Base-by-base conservation (phyloP, 1,140 invertebrate genomes). In the Drosophila trapezifrons region DNA sequence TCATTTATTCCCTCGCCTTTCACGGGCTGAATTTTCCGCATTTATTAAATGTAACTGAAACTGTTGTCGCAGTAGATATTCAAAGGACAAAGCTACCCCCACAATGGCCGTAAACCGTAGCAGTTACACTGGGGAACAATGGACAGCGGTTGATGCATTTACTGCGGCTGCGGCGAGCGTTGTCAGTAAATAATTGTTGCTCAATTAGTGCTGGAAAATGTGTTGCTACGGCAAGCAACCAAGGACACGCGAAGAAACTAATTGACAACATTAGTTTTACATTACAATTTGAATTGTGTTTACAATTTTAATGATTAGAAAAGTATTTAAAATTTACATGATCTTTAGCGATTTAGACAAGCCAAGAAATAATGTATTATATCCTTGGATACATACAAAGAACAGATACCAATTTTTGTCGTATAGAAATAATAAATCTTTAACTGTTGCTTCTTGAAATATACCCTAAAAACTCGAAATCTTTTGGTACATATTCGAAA, bases 31-130 rank as follows among this genome's bases (percentile, higher is more conserved):
- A 20, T 38, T 56, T 37, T n/a, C 15, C 25, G 45, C 42, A 70
- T 47, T 71, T 70, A 40, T 57, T 70, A 42, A 70, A 57, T 57
- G 42, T n/a, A 32, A 38, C 67, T 70, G 65, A 70, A 57, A 47
- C 32, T 43, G 37, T 66, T 66, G 60, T 43, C 63, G 15, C 47
- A 22, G 66, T 18, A 27, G 40, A 37, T 45, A 54, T 25, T 49
- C 6, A 56, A 38, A n/a, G 65, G 49, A 32, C 51, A 57, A 47
- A 27, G 67, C n/a, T 12, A 18, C 42, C 47, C 67, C 35, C 49
- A 56, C 35, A 69, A 69, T 56, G 49, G 18, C 40, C 32, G 12
- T 38, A 56, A 35, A 57, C 49, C 25, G 27, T 47, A 32, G 35
- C 42, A 57, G 67, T 70, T 70, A 57, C 67, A 38, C 25, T 32